Conservation (phyloP, 2,888 invertebrate species). For the Cenopis cana region DNA sequence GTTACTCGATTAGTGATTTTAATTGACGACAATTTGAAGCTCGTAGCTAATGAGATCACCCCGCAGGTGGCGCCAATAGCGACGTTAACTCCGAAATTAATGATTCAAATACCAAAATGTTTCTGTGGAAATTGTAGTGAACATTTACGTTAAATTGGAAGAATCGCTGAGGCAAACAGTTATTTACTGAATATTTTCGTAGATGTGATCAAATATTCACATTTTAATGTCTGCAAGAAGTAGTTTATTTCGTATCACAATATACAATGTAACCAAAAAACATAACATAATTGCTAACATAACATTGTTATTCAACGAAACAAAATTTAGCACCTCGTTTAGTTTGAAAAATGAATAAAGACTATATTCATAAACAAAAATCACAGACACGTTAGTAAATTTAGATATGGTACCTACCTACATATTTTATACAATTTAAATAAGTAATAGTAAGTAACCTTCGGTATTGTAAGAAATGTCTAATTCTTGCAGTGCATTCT, state of each 20-base stretch:
- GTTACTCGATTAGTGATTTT: slow-evolving; percentile 55
- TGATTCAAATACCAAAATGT: slow-evolving; percentile 25
- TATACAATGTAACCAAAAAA: too few species aligned
- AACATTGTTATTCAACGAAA: background rate
- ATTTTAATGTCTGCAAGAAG: too few species aligned
- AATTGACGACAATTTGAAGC: slow-evolving; percentile 63
- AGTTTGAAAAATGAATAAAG: background rate
- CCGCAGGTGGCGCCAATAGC: slow-evolving; percentile 61
- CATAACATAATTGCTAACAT: too few species aligned
- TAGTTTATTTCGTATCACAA: too few species aligned
- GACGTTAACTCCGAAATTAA: slow-evolving; percentile 47
- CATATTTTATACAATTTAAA: background rate
- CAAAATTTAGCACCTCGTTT: background rate
- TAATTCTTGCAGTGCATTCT: background rate
- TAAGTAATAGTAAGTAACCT: too few species aligned
- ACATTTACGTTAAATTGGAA: slow-evolving; percentile 7
- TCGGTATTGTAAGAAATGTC: too few species aligned
- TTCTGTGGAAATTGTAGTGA: slow-evolving; percentile 16
- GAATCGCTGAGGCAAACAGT: background rate
- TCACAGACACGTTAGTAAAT: background rate
- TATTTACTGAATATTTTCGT: background rate
- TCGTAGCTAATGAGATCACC: slow-evolving; percentile 60
- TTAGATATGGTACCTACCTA: background rate
- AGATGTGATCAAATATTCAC: background rate
- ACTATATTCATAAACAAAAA: background rate